Evolutionary conservation across 2,888 invertebrate genomes (phyloP).

Genomic region (Nebria salina): DNA sequence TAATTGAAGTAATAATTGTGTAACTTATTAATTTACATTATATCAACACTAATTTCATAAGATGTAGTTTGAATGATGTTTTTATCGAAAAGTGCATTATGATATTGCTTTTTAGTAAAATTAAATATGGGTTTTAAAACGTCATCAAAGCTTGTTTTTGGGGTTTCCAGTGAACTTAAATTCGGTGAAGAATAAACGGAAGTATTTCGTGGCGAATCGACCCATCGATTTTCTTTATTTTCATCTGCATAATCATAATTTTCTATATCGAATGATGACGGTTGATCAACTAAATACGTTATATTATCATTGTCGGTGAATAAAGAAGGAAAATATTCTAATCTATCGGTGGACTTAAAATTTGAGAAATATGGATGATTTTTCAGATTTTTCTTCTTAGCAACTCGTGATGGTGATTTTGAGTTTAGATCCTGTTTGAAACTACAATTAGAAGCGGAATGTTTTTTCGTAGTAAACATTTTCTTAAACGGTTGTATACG

Average conservation of each 20-base stretch:
- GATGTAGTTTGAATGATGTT: too few relatives aligned
- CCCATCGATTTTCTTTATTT: background rate
- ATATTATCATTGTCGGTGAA: background rate
- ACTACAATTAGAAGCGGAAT: too few relatives aligned
- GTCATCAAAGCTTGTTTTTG: background rate
- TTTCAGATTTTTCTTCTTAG: background rate
- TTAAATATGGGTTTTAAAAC: background rate
- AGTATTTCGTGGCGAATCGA: background rate
- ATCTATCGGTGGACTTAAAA: too few relatives aligned
- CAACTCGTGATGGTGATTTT: too few relatives aligned
- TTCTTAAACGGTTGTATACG: too few relatives aligned
- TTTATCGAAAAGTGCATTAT: too few relatives aligned
- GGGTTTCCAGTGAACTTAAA: background rate
- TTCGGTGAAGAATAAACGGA: background rate
- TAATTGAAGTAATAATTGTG: too few relatives aligned
- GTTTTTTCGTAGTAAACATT: too few relatives aligned
- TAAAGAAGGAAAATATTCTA: background rate
- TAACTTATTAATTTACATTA: too few relatives aligned
- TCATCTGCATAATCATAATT: background rate
- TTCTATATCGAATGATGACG: background rate
- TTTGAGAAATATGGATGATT: background rate
- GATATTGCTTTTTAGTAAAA: background rate
- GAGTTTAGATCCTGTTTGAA: too few relatives aligned
- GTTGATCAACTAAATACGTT: background rate
- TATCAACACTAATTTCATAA: too few relatives aligned